Base-by-base conservation (phyloP, 1,140 invertebrate genomes). In the Ceratina japonica region DNA sequence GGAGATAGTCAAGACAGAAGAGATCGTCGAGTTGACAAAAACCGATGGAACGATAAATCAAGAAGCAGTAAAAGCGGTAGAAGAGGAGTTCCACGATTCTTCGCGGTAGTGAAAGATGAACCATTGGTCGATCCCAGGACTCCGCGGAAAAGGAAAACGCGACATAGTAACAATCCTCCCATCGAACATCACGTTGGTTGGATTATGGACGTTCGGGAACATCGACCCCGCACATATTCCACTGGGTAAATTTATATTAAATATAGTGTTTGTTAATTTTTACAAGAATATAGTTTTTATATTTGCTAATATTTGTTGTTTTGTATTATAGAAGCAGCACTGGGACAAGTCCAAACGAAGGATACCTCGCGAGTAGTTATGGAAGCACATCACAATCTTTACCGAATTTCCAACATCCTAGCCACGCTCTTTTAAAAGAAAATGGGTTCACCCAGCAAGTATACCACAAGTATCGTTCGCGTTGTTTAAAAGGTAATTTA, bases 371-470 rank as follows among this genome's bases (percentile, higher is more conserved):
- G 56, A 96, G 95, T 8, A 97, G 95, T 24, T 96, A 94, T 84
- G 96, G 96, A 22, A 95, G 95, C 85, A 94, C 95, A 59, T 95
- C 96, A 3, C 95, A 97, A 89, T 95, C 97, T 63, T 93, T 99
- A 89, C 97, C 97, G 20, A 94, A 95, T 37, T 99, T 99, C 94
- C 97, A 99, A 90, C 98, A 99, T 94, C 98, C 98, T 51, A 98
- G 97, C 89, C 98, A 99, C 93, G 95, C 97, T 37, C 93, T 99
- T 82, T 94, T 99, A n/a, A 96, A 98, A 88, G 98, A 99, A 92
- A 99, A 99, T 91, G 97, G 98, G 86, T 99, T 99, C 93, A 98
- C 98, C 16, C 98, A 99, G 91, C 97, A 98, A 92, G 97, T 96
- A 2, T 99, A 99, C 92, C 96, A 98, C 91, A 99, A 98, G 93